Evolutionary conservation across 1,140 invertebrate genomes (phyloP), one percentile per base, ranked within the genome.

Genomic region (Batillaria attramentaria): DNA sequence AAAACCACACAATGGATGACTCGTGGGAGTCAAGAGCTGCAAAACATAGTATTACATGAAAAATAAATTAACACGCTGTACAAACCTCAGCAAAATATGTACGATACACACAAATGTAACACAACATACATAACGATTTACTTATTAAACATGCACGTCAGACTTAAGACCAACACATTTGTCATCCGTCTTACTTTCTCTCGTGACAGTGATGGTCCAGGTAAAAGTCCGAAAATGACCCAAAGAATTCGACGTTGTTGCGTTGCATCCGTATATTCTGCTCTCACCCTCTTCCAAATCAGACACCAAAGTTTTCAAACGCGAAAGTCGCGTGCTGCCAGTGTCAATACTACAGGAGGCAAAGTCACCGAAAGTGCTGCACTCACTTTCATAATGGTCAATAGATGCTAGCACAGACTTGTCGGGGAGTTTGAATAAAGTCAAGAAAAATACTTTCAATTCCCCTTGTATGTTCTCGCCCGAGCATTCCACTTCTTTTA

Each of bases 401-500:
- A 62, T 10, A 5, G n/a, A 31, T 24, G 57, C 57, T 24, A 62
- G 57, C 24, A 62, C 24, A 13, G 57, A 28, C n/a, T 10, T 8
- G 57, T 62, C 57, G 0, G 57, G 33, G n/a, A 62, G n/a, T 24
- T 31, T 62, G 57, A 28, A 62, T 31, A 62, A n/a, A 3, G 57
- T 62, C 57, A 62, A 31, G n/a, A 31, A 62, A 24, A 62, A n/a
- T 8, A 62, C n/a, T 62, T 62, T 31, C 33, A 31, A 28, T 62
- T 62, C 57, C 57, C n/a, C n/a, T 0, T 24, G 57, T n/a, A 62
- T 28, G 24, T 24, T 62, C 33, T 31, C 57, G 57, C 57, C 57
- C 57, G n/a, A 62, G 24, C 57, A 62, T 24, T 62, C 57, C 3
- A 62, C 57, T 62, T 62, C 57, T 31, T 62, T 24, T 62, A 62